Evolutionary conservation across 2,888 invertebrate genomes (phyloP), one percentile per base, ranked within the genome.

Genomic region (Uloborus plumipes): DNA sequence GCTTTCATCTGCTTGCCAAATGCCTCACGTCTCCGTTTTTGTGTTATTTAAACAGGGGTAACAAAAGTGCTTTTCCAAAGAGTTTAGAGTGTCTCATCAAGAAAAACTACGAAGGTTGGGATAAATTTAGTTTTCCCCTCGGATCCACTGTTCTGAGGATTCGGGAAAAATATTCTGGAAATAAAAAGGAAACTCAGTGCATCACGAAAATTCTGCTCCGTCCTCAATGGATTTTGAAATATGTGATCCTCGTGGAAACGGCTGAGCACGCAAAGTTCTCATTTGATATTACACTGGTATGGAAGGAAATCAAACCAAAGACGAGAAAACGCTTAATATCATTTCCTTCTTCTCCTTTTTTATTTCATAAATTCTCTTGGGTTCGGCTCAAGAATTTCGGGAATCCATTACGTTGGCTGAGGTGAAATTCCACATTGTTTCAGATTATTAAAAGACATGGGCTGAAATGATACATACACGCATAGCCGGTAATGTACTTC

Each of bases 11-110:
- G 55, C 61, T 74, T 62, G 26, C 55, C n/a, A 64, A 71, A 64
- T 55, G 50, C 66, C 66, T 55, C 79, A 73, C 62, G 39, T 49
- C 22, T 50, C 22, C 51, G 61, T 80, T 74, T 74, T 67, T 80
- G 31, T 58, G 47, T 58, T 62, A 39, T 62, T 64, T 58, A 53
- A 71, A 72, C 50, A 71, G 67, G 39, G 74, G 73, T 69, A 80
- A 49, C 67, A 67, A 62, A 72, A 69, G 69, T 20, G 80, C 73
- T 73, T 69, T 73, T 67, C 67, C 39, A 73, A 80, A 80, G 73
- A 73, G 80, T 66, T 79, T 67, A 72, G 66, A 73, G 67, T 73
- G 65, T 80, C 80, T 80, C 73, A 80, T 80, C 80, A 74, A 69
- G 69, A 53, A 76, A 31, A 76, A 76, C 76, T 62, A 51, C 51